Base-by-base conservation (phyloP, 2,113 vertebrate genomes). In the Oostethus manadensis region DNA sequence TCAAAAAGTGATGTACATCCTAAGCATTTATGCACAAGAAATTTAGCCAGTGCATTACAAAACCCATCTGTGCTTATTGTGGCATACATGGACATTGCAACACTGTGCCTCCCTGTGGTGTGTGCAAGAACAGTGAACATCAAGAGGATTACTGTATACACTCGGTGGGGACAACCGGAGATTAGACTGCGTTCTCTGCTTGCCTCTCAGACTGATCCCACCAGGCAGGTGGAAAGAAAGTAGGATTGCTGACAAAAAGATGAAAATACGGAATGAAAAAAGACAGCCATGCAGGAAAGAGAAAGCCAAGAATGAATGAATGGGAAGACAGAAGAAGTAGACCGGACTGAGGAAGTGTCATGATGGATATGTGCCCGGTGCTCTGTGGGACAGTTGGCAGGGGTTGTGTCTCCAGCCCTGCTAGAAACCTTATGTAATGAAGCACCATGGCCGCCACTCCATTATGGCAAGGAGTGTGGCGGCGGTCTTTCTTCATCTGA, bases 371-470 rank as follows among this genome's bases (percentile, higher is more conserved):
- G 45, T 73, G 67, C 65, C 73, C 16, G 10, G 17, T 61, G 66
- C 70, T 71, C 77, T 56, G 73, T 68, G 62, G 75, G 80, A 76
- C 58, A 43, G 46, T 66, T 78, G 80, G 74, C 80, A 71, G 63
- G 61, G 71, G 66, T 56, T 54, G 18, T 38, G 29, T 11, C 62
- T 53, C 46, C 20, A 26, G 46, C 56, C 62, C 63, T 78, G 79
- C 80, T 77, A 84, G 67, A 66, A 79, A 33, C 66, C 74, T 84
- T 81, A 81, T 84, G 84, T 79, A 83, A 84, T 79, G 62, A 62
- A 46, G 72, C 72, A 73, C 62, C 23, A 79, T 73, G 69, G 62
- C 58, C 58, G 74, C 67, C 79, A 66, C 68, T 66, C 43, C 50
- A 13, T 4, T 57, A 66, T 63, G 55, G 49, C 38, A 56, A 70